These are phyloP conservation scores for Heliornis fulica DNA, from an alignment of 2,113 vertebrate species.

Conservation along the genomic window DNA sequence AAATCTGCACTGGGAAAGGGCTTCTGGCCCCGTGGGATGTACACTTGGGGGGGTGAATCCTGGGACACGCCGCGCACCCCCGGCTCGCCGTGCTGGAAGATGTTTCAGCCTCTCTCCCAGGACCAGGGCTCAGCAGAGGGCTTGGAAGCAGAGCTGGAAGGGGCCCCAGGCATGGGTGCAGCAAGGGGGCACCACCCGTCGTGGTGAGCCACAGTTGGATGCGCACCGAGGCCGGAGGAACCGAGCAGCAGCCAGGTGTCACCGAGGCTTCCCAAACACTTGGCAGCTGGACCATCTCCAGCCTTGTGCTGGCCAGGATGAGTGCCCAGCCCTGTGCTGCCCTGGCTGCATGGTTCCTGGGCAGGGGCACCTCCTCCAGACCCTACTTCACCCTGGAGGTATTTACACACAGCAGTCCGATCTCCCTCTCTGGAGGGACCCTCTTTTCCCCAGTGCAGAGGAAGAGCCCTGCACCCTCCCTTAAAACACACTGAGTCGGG, in stretches of 20 bases:
- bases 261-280: not conserved
- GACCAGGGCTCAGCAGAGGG: not conserved
- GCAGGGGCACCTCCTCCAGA: not conserved
- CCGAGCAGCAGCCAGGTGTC: not conserved
- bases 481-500: not conserved
- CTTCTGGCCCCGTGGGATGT: not conserved
- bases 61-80: rapidly evolving
- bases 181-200: not conserved
- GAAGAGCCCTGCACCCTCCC: not conserved
- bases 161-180: not conserved
- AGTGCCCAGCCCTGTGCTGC: not conserved
- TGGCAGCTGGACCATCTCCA: not conserved
- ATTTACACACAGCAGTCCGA: not conserved
- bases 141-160: not conserved
- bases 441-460: not conserved
- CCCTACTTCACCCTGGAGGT: not conserved
- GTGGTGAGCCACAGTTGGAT: rapidly evolving
- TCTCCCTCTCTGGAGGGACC: not conserved
- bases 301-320: not conserved
- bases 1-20: not conserved
- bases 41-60: rapidly evolving
- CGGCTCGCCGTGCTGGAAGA: not conserved
- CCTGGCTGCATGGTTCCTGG: rapidly evolving
- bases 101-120: not conserved
- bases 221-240: rapidly evolving